Base-by-base conservation (phyloP, 2,888 invertebrate genomes). In the Ommatoiulus sabulosus region DNA sequence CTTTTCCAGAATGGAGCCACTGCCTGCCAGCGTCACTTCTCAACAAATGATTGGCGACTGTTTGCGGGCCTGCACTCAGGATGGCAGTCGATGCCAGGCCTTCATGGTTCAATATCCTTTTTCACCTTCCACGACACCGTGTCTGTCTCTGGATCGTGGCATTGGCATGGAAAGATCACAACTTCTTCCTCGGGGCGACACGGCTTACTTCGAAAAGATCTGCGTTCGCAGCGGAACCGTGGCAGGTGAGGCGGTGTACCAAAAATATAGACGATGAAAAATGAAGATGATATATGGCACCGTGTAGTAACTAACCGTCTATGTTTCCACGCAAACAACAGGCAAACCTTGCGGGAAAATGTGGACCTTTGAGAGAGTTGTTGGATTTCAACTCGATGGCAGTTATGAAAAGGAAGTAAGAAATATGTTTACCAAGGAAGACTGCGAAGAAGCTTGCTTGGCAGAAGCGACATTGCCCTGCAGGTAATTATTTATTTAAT, bases 361-460 rank as follows among this genome's bases (percentile, higher is more conserved):
- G 91, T 97, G 97, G 97, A 94, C 95, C 48, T 93, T 96, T 88
- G 96, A 97, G 91, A 94, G 95, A 91, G 95, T 95, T 87, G 95
- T 96, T 12, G 96, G 97, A 12, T 95, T 95, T 90, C 95, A 95
- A 91, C 93, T 97, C 90, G 94, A 96, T 88, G 95, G 96, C n/a
- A 88, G 48, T 44, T 88, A 86, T 44, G 88, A 92, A 89, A 92
- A 93, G 90, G 92, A 93, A 91, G 91, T 93, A 17, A 91, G 92
- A 52, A 92, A 92, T 91, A 93, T 94, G 48, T 91, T 91, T 88
- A 92, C 91, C 86, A 91, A 93, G 87, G 92, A 93, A 57, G 93
- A 93, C 89, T 94, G 94, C 90, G 92, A 93, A 90, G 93, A 93
- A 85, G 92, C 93, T 87, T 94, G 94, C 90, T 91, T 94, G 46